These are phyloP conservation scores for Conistra vaccinii DNA, from an alignment of 2,888 invertebrate species.

Conservation along the genomic window DNA sequence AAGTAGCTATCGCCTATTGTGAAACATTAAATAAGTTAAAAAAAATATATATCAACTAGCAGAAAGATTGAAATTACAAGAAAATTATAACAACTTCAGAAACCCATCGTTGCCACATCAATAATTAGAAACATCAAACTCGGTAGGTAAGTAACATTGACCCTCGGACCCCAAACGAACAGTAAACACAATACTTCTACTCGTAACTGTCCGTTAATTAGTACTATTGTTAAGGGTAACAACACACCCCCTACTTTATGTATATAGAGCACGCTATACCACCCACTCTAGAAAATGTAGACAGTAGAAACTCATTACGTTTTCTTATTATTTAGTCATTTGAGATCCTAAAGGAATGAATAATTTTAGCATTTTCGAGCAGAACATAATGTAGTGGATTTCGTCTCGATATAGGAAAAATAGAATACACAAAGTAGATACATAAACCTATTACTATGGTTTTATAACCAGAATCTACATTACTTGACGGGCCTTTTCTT, in stretches of 20 bases:
- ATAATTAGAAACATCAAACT: constrained; percentile 53
- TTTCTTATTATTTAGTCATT: constrained; percentile 5
- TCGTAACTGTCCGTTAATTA: constrained; percentile 85
- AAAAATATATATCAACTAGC: too few species aligned
- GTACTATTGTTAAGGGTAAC: constrained; percentile 82
- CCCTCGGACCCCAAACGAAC: constrained; percentile 70
- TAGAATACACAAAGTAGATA: too few species aligned
- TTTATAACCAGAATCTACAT: neutral
- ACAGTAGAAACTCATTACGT: neutral
- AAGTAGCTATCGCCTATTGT: too few species aligned
- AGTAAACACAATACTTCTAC: constrained; percentile 73
- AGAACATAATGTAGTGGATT: neutral
- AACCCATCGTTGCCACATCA: constrained; percentile 43
- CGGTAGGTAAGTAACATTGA: constrained; percentile 42
- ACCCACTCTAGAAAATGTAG: neutral
- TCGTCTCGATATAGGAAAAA: neutral
- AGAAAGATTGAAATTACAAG: neutral
- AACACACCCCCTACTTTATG: constrained; percentile 58
- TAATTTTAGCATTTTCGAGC: neutral
- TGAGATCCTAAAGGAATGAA: neutral
- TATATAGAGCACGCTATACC: constrained; percentile 75
- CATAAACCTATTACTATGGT: too few species aligned
- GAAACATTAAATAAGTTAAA: too few species aligned
- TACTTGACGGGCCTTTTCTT: neutral
- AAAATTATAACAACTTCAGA: neutral